Percentiles rank a stretch among this genome's conserved stretches.
phyloP scores from a whole-genome alignment of 2,113 vertebrate species.

The Calidris pugnax region DNA sequence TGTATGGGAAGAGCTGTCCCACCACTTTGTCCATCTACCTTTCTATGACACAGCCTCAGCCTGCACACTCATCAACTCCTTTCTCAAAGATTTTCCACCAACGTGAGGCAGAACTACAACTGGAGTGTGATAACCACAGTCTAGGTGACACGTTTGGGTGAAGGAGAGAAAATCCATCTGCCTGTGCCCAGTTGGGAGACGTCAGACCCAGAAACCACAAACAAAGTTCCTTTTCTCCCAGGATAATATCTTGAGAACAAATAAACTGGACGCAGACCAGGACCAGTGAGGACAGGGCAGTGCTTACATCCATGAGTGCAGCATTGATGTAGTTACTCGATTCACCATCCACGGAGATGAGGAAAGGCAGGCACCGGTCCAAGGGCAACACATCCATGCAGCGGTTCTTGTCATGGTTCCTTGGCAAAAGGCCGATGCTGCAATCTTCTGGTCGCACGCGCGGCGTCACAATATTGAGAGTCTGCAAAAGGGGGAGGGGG shows the following conservation, averaged over 20 bases:
- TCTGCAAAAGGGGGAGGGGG: slow-evolving; percentile 67
- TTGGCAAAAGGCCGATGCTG: slow-evolving; percentile 92
- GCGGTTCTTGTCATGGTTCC: slow-evolving; percentile 97
- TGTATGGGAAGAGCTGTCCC: background rate
- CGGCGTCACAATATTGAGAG: slow-evolving; percentile 96
- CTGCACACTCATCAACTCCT: background rate
- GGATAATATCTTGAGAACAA: rapidly evolving
- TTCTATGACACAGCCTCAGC: background rate
- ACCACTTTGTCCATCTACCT: background rate
- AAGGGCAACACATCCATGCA: slow-evolving; percentile 93
- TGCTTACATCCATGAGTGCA: slow-evolving; percentile 93
- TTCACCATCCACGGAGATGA: slow-evolving; percentile 95
- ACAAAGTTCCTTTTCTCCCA: background rate
- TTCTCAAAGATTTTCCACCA: background rate
- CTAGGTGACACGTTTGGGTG: background rate
- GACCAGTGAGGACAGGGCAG: background rate
- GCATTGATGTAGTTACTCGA: slow-evolving; percentile 98
- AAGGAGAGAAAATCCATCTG: background rate
- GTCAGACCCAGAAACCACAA: background rate
- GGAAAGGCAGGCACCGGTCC: slow-evolving; percentile 95
- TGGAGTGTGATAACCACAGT: rapidly evolving
- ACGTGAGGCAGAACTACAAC: background rate
- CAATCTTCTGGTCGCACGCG: slow-evolving; percentile 93
- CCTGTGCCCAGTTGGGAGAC: background rate
- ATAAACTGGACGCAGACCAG: rapidly evolving